Evolutionary conservation across 2,113 vertebrate genomes (phyloP), one percentile per base, ranked within the genome.

Genomic region (Psettodes erumei): DNA sequence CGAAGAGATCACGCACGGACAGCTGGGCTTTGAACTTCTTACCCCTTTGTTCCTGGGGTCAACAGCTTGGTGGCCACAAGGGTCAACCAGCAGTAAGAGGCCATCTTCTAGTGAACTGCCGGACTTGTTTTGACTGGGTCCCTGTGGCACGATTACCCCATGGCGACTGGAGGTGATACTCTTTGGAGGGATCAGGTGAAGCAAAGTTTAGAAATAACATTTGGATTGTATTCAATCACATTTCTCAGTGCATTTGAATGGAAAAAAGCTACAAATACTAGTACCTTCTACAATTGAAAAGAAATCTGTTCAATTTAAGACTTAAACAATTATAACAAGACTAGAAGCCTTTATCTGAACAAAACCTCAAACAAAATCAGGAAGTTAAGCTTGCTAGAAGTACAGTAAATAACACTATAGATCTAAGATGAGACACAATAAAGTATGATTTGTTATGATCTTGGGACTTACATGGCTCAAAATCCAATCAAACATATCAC

Each of bases 11-110:
- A 86, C 55, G 69, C 84, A 72, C 30, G 68, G 87, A 88, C 92
- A 93, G 92, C 91, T 93, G 92, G 87, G 90, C 90, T 91, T 92
- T 93, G 92, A 92, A 92, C 89, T 91, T 85, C 83, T 90, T 91
- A 93, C 91, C 90, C 87, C 84, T 28, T 63, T 28, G 68, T 76
- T 88, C 86, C 87, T 66, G 86, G 82, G 90, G 91, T 93, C 92
- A 93, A 86, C 89, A 87, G 90, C 89, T 88, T 81, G 88, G 88
- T 89, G 89, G 87, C 84, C 75, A 8, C 83, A 55, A 47, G 78
- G 90, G 89, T 90, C 89, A 88, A 78, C 66, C 85, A 87, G 87
- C 84, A 85, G 86, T 77, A 85, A 90, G 91, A 92, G 83, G 89
- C 82, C 76, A 30, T 80, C 87, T 90, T 89, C 79, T 66, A 81